These are phyloP conservation scores for Volucella zonaria DNA, from an alignment of 2,888 invertebrate genomes.

Conservation along the genomic window DNA sequence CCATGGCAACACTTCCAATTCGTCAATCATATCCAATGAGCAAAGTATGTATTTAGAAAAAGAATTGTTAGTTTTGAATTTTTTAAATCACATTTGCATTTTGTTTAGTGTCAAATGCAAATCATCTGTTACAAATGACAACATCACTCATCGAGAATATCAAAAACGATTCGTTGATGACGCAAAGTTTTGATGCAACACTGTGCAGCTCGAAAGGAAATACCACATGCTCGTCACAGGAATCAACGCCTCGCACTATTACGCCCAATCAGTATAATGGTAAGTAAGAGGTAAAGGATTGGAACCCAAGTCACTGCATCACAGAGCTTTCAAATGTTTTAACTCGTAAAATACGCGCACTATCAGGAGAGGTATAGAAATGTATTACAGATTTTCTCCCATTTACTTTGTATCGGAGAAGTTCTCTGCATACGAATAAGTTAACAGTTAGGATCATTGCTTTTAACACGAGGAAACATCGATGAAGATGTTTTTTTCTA, in stretches of 20 bases:
- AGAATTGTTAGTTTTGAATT: conserved; percentile 12
- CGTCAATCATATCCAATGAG: conserved; percentile 77
- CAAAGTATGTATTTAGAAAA: conserved; percentile 77
- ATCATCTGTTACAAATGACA: conserved; percentile 81
- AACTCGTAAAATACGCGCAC: too few relatives aligned
- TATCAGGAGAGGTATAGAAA: too few relatives aligned
- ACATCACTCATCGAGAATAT: conserved; percentile 82
- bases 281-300: conserved; percentile 51
- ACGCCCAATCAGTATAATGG: conserved; percentile 82
- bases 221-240: conserved; percentile 79
- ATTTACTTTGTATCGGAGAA: too few relatives aligned
- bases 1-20: conserved; percentile 83
- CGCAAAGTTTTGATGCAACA: conserved; percentile 85
- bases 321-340: too few relatives aligned
- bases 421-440: too few relatives aligned
- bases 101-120: conserved; percentile 75
- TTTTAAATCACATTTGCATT: conserved; percentile 38
- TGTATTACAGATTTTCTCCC: too few relatives aligned
- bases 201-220: conserved; percentile 77
- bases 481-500: too few relatives aligned
- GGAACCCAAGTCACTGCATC: too few relatives aligned
- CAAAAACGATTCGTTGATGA: conserved; percentile 84
- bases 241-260: conserved; percentile 81
- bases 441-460: too few relatives aligned
- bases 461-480: too few relatives aligned